Evolutionary conservation across 1,140 invertebrate species (phyloP), one percentile per base, ranked within the genome.

Genomic region (Drosophila bocqueti): DNA sequence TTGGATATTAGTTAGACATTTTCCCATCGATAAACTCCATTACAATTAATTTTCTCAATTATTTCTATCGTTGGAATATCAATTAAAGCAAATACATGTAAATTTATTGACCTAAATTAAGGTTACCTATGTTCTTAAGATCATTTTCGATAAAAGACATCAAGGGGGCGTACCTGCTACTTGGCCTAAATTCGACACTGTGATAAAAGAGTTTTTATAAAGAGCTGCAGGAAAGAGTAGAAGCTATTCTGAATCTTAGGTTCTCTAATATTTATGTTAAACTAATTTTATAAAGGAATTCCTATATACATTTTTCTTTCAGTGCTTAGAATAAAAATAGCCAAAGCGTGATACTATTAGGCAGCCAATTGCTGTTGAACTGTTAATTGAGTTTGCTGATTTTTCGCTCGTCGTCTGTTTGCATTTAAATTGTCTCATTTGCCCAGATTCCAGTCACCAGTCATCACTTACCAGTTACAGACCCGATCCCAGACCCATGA

Each of bases 381-480:
- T 64, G 73, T 87, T 89, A 89, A 89, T 87, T 87, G 84, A 81
- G 65, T 87, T 81, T 73, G 74, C 24, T 76, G 57, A 64, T 64
- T 62, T 49, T 68, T 24, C 52, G 62, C 59, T 24, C 46, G 40
- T 63, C 42, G 67, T 71, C 77, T 84, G 83, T 87, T 87, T 87
- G 77, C 85, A 87, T 87, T 87, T 68, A 81, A 87, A 87, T 87
- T 62, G 84, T 84, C 73, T 87, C 84, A 89, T 89, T 89, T 81
- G 69, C 69, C 80, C 64, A 78, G 77, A 62, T 74, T 61, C 55
- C 66, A 72, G 47, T 57, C 21, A n/a, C 57, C 40, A 61, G 55
- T 29, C 43, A 58, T 29, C 43, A 62, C 45, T 34, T 34, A 11
- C 46, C 59, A 62, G 31, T 52, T 34, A 34, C 45, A 57, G 36